Evolutionary conservation across 2,888 invertebrate species (phyloP), one percentile per base, ranked within the genome.

Genomic region (Lepeophtheirus nordmannii): DNA sequence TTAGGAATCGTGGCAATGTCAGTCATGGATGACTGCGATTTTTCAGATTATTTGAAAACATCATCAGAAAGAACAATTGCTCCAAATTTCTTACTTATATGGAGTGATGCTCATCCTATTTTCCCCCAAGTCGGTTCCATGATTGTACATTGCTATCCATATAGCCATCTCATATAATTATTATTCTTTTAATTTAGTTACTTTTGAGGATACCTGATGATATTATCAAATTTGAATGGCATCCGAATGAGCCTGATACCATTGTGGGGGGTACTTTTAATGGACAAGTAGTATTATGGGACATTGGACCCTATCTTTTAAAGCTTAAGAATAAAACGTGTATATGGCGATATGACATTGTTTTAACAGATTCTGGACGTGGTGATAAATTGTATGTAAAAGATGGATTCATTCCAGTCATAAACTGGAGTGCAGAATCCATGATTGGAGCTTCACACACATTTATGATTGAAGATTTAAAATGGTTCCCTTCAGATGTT

Each of bases 281-380:
- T 58, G 65, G 65, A n/a, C 65, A 65, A 39, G 12, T 65, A 22
- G 58, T 65, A 14, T 37, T 65, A 5, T 65, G 58, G 58, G 65
- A 65, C 22, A 11, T 65, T 12, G 12, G 30, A 7, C 17, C 56
- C 1, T 65, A 58, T 8, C 20, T 20, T 40, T 23, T 20, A 14
- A 62, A 62, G 20, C 37, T 56, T 17, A 41, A 22, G 7, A 53
- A 22, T n/a, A 64, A 56, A 14, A 20, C 56, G 1, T 62, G 62
- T 7, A 62, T 40, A n/a, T 62, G 62, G 62, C 38, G 39, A 37
- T 39, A 62, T 39, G 20, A 37, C 10, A 23, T 39, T 12, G 38
- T 62, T n/a, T 17, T 62, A 9, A 46, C 53, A 17, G 53, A 46
- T 8, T 41, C 62, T 10, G 20, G 20, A 12, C 62, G 39, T n/a